Evolutionary conservation across 1,140 invertebrate genomes (phyloP), one percentile per base, ranked within the genome.

Genomic region (Neotoxoptera formosana): DNA sequence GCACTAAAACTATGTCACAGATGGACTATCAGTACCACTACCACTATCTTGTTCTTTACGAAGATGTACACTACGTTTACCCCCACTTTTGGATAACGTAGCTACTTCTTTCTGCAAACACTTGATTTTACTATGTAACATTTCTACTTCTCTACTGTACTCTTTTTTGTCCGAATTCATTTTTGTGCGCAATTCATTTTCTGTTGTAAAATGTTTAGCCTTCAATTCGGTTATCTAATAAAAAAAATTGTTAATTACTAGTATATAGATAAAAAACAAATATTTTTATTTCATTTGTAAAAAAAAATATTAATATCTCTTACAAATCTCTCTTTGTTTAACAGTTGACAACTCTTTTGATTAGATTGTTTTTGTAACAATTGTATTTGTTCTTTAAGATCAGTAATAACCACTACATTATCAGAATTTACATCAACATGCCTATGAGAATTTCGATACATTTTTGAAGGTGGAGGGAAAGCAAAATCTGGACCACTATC

Each of bases 251-350:
- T 86, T 48, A 56, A 83, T 87, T 87, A 88, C 41, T 47, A 86
- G 25, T n/a, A 81, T 20, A 93, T 45, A 7, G 20, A 93, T 45
- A 91, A 14, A 88, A 90, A 48, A n/a, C 53, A n/a, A 25, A 51
- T 84, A 51, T 67, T n/a, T 90, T 41, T 34, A 51, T 76, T 30
- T 87, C n/a, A 21, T 51, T 53, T 17, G 36, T 25, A 53, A 30
- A 81, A 93, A 87, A 86, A 89, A 9, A 41, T 56, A 56, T n/a
- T 89, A 93, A 87, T 76, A 51, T 93, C 34, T 95, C 95, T 94
- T 95, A 99, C 98, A 96, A 97, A 96, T 96, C 98, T 98, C 94
- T 99, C 99, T 96, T 99, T 99, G 88, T 97, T 96, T 45, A 99
- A 95, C 88, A 99, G 95, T 94, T 98, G 97, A 92, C 96, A 96